Conservation (phyloP, 2,113 vertebrate species). For the Chionodraco myersi region DNA sequence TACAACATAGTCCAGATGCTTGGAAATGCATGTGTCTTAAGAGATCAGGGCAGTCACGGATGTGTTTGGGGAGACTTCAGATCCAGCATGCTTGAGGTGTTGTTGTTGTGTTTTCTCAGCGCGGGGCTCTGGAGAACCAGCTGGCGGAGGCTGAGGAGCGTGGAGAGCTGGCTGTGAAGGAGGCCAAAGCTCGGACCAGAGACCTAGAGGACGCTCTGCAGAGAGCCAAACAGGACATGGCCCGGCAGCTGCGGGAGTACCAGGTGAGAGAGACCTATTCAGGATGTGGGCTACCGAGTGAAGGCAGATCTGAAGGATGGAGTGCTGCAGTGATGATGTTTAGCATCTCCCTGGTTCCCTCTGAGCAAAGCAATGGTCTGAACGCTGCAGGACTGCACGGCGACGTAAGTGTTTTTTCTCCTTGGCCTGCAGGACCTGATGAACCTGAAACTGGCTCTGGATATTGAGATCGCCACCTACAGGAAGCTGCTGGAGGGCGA, state of each 20-base stretch:
- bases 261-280: constrained; percentile 70
- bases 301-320: background rate
- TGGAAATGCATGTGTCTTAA: too few species aligned
- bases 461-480: constrained; percentile 97
- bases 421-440: constrained; percentile 84
- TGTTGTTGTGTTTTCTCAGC: constrained; percentile 37
- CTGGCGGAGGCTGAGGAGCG: constrained; percentile 82
- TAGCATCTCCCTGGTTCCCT: too few species aligned
- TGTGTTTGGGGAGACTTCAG: background rate
- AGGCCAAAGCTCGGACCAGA: constrained; percentile 84
- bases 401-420: background rate
- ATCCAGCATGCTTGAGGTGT: background rate
- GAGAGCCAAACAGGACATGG: constrained; percentile 90
- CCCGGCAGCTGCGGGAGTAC: constrained; percentile 90
- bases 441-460: constrained; percentile 92
- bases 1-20: too few species aligned
- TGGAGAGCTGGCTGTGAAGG: constrained; percentile 87
- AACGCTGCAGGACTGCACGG: too few species aligned
- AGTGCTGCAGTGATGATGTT: background rate
- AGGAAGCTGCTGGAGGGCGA: constrained; percentile 96
- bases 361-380: too few species aligned
- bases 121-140: constrained; percentile 73
- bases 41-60: too few species aligned
- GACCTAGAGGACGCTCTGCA: constrained; percentile 78
- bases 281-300: background rate